Base-by-base conservation (phyloP, 2,113 vertebrate genomes). In the Rutilus rutilus region DNA sequence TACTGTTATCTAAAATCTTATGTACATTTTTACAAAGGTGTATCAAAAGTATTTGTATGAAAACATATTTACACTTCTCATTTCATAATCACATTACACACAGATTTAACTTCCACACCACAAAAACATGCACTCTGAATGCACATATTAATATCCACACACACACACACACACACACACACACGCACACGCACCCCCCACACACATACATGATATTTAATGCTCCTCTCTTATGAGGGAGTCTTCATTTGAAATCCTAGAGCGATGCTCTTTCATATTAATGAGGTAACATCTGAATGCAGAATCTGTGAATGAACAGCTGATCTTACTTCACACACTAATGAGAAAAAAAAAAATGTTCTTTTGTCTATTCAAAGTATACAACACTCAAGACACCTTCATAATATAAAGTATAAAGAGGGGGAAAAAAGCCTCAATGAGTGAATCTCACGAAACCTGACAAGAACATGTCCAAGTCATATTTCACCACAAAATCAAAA, bases 1-100 rank as follows among this genome's bases (percentile, higher is more conserved):
- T 92, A 94, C 89, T 93, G 91, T 88, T 93, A 90, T 95, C 93
- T 94, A 94, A 93, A 95, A 94, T 95, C 94, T 94, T 95, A 94
- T 95, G 87, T 94, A 95, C 94, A 95, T 90, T 90, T 94, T 94
- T 94, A 94, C 93, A 95, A 90, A 90, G 90, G 84, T 86, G 88
- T 95, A 95, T 95, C 92, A 95, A 95, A 95, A 94, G 86, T 86
- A 87, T 76, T 83, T 85, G 88, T 95, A 94, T 94, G 93, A 95
- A 96, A 96, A 94, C 91, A 87, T 95, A 94, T 95, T 92, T 95
- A 96, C 94, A 94, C 90, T 87, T 93, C 90, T 90, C 90, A 92
- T 94, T 91, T 92, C 85, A 87, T 23, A 93, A 95, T 93, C 93
- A 83, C 85, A 91, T 86, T 91, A 90, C 90, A 89, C 84, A 81